Base-by-base conservation (phyloP, 2,888 invertebrate species). In the Neocrepidodera transversa region DNA sequence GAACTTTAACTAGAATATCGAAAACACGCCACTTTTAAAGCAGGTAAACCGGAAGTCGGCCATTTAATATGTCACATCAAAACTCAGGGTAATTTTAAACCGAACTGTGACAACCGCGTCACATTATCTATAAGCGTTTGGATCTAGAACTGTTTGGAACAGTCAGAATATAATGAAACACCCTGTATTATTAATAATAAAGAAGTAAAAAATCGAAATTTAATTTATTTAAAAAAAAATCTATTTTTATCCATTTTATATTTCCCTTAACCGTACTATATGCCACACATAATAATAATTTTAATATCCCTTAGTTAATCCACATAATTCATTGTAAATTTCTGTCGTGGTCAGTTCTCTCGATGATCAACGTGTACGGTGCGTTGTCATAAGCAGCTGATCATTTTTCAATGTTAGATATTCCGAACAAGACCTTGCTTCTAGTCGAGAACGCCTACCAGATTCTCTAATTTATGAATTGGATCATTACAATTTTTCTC, bases 321-420 rank as follows among this genome's bases (percentile, higher is more conserved):
- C 50, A 54, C 60, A 69, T 69, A 69, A 67, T 64, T 69, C 68
- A 68, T 66, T 58, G 65, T 67, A 50, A 60, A 65, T 63, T 51
- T 58, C 69, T 71, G 71, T 60, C 60, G 36, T 63, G 71, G 71
- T 71, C 71, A 71, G 65, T 63, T 68, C 57, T 50, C 38, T 38
- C 26, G 26, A 26, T 55, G 63, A 66, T 67, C 67, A 69, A 64
- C 68, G 65, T 65, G 67, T 66, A 64, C 64, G 63, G 63, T 11
- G 17, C 13, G 62, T 53, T 69, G 69, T 71, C 68, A 69, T 58
- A 53, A 63, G 60, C 68, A 71, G 62, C 64, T 63, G 60, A 66
- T 68, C 66, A 71, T 71, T 71, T 71, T 71, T 71, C 71, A 71
- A 63, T 58, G 62, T 66, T 65, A 66, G 64, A 38, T 38, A 64